Conservation (phyloP, 2,113 vertebrate genomes). For the Tiliqua scincoides region DNA sequence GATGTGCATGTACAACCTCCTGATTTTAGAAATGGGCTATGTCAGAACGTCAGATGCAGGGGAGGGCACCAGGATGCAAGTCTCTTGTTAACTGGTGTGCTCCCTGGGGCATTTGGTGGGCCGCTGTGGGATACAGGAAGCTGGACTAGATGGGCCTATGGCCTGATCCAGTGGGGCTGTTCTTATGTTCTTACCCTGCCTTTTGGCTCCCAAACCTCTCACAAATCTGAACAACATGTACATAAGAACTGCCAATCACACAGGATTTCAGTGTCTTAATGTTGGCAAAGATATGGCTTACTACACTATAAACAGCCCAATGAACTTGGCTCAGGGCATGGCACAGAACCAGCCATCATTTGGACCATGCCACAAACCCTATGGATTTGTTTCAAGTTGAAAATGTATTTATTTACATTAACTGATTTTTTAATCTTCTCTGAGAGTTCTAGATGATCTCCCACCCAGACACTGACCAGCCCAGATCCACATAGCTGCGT, state of each 20-base stretch:
- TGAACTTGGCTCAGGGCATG: too few relatives aligned
- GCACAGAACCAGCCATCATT: too few relatives aligned
- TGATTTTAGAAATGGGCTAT: too few relatives aligned
- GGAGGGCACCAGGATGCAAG: too few relatives aligned
- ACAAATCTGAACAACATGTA: neutral
- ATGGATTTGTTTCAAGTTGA: neutral
- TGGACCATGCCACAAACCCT: neutral
- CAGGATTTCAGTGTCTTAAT: neutral
- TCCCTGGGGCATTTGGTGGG: too few relatives aligned
- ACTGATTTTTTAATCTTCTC: neutral
- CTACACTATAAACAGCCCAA: neutral
- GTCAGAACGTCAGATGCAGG: too few relatives aligned
- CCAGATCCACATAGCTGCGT: neutral
- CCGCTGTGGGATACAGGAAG: too few relatives aligned
- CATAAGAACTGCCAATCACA: neutral
- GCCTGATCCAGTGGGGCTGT: too few relatives aligned
- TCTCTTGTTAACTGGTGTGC: too few relatives aligned
- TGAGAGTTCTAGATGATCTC: neutral
- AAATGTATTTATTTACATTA: neutral
- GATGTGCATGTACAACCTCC: too few relatives aligned
- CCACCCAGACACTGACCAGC: neutral
- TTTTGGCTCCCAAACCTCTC: neutral
- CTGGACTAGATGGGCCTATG: too few relatives aligned
- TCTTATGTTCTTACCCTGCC: too few relatives aligned
- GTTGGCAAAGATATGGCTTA: neutral